phyloP scores from a whole-genome alignment of 1,140 invertebrate genomes.

The Solenopsis fugax region DNA sequence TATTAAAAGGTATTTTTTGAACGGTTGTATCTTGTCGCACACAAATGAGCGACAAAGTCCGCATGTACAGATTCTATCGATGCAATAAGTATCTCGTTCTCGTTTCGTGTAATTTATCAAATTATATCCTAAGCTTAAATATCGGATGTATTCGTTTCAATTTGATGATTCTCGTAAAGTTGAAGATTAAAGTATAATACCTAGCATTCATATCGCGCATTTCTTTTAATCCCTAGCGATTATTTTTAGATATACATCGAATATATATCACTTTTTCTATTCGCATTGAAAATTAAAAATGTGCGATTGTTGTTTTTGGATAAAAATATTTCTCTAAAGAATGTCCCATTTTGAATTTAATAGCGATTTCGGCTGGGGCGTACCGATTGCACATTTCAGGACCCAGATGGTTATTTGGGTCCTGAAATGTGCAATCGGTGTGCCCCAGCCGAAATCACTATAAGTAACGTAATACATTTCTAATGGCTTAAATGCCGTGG shows the following conservation, averaged over 20 bases:
- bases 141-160: neutral
- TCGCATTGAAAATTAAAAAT: neutral
- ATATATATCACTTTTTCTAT: neutral
- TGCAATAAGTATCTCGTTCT: too few species aligned
- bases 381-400: too few species aligned
- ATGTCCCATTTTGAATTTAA: neutral
- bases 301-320: neutral
- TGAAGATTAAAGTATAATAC: neutral
- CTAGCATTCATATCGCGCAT: neutral
- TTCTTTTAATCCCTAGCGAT: neutral
- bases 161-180: neutral
- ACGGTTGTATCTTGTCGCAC: neutral
- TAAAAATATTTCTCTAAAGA: neutral
- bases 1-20: slow-evolving; percentile 6
- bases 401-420: too few species aligned
- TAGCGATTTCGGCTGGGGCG: too few species aligned
- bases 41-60: neutral
- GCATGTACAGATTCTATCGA: too few species aligned
- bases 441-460: too few species aligned
- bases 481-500: too few species aligned
- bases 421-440: too few species aligned
- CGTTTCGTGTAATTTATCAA: neutral
- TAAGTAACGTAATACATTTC: too few species aligned
- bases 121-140: neutral
- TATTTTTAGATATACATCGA: neutral